phyloP scores from a whole-genome alignment of 2,797 vertebrate genomes.

The Dipus sagitta region DNA sequence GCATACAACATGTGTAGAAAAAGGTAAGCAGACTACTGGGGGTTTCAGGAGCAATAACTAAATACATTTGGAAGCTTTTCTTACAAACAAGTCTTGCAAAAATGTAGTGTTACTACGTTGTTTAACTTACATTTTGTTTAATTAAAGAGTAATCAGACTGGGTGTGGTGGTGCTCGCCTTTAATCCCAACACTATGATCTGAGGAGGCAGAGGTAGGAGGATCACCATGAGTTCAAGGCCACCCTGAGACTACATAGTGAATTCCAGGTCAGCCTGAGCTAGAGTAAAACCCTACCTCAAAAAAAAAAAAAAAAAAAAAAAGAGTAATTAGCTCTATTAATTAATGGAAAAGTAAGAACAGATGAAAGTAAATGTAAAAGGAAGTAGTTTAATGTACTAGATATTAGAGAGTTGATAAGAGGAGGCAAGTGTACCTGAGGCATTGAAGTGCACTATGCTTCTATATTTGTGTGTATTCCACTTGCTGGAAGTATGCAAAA shows the following conservation, averaged over 20 bases:
- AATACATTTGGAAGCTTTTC: not conserved
- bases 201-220: no score
- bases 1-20: not conserved
- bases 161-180: no score
- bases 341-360: not conserved
- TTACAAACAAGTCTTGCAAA: not conserved
- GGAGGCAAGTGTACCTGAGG: not conserved
- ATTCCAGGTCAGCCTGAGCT: no score
- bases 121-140: not conserved
- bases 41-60: not conserved
- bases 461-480: no score
- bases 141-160: not conserved
- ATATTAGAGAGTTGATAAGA: not conserved
- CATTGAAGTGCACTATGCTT: no score
- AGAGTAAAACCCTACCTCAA: no score
- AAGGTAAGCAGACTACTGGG: not conserved
- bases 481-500: not conserved
- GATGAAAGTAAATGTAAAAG: not conserved
- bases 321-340: not conserved
- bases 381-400: not conserved
- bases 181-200: no score
- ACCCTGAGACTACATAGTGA: no score
- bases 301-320: not conserved
- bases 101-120: not conserved
- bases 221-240: no score